Conservation (phyloP, 2,797 vertebrate genomes). For the Antennarius maculatus region DNA sequence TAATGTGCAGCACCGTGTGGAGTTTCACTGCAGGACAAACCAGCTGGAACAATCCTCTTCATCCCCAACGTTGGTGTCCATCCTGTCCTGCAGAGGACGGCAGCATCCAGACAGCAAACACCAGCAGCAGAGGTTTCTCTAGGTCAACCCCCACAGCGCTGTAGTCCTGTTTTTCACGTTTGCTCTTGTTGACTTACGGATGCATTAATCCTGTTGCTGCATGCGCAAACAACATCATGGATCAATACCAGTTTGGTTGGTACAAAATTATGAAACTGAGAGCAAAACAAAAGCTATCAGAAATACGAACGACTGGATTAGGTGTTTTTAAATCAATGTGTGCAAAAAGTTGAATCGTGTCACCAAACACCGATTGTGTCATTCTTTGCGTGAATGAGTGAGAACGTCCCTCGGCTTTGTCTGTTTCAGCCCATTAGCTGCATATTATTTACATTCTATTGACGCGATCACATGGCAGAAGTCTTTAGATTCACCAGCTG, state of each 20-base stretch:
- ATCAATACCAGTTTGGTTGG: conserved; percentile 1
- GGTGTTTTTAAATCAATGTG: not conserved
- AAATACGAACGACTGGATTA: not conserved
- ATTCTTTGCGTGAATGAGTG: not conserved
- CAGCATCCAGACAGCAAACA: conserved; percentile 2
- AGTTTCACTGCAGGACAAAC: conserved; percentile 10
- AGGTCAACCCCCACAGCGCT: not conserved
- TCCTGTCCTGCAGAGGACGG: conserved; percentile 26
- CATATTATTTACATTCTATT: conserved; percentile 9
- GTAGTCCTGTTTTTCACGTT: conserved; percentile 2
- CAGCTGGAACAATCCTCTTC: conserved; percentile 11
- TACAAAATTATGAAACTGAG: not conserved
- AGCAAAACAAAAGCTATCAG: not conserved
- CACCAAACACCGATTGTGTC: not conserved
- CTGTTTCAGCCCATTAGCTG: conserved; percentile 15
- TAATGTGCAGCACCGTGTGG: conserved; percentile 1
- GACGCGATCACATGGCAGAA: not conserved
- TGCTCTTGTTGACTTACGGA: conserved; percentile 14
- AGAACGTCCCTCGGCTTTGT: not conserved
- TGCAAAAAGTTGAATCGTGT: not conserved
- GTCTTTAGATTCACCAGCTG: not conserved
- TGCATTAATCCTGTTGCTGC: conserved; percentile 24
- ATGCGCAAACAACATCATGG: conserved; percentile 7
- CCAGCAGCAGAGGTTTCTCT: conserved; percentile 64
- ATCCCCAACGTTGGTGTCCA: conserved; percentile 30